Conservation (phyloP, 2,113 vertebrate genomes). For the Elaphurus davidianus region DNA sequence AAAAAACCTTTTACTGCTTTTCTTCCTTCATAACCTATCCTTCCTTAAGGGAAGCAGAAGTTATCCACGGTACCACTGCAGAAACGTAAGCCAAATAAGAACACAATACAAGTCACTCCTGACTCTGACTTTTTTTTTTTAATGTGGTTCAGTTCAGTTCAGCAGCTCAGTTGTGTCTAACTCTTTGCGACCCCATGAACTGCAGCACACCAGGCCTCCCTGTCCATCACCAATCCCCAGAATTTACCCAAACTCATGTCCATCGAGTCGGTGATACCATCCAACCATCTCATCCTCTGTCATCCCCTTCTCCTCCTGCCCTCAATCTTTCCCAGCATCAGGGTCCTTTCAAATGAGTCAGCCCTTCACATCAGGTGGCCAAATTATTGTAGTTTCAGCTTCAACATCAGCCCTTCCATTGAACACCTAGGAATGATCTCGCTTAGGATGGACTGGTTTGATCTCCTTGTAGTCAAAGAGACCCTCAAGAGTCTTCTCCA, state of each 20-base stretch:
- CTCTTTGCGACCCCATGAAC: accelerated
- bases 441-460: no score
- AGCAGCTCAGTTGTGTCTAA: neutral
- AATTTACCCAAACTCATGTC: neutral
- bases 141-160: neutral
- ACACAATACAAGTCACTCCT: neutral
- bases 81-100: neutral
- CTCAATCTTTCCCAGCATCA: neutral
- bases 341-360: neutral
- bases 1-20: neutral
- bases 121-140: neutral
- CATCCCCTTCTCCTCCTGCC: neutral
- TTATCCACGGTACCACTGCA: neutral
- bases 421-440: no score
- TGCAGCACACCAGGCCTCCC: neutral
- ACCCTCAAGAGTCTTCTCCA: no score
- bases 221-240: neutral
- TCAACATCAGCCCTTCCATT: no score
- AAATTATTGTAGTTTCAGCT: no score
- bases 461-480: no score
- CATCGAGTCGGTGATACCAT: neutral
- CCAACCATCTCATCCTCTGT: neutral
- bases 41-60: neutral
- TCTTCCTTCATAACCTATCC: neutral
- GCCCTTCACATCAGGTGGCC: no score